These are phyloP conservation scores for Aegotheles bennettii DNA, from an alignment of 2,113 vertebrate genomes.

Conservation along the genomic window DNA sequence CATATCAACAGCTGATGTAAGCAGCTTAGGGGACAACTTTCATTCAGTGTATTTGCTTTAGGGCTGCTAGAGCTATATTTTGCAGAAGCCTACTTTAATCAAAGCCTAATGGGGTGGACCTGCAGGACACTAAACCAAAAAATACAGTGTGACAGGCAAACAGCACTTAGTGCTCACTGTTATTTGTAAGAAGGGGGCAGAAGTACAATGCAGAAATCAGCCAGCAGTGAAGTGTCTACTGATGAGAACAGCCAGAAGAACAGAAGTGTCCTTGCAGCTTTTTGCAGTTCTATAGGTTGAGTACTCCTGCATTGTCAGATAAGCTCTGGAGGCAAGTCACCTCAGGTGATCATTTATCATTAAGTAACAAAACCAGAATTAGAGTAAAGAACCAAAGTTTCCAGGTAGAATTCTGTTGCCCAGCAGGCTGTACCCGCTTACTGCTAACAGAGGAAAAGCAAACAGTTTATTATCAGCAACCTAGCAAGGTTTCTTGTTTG, in stretches of 20 bases:
- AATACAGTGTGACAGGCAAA: background rate
- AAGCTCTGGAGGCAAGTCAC: background rate
- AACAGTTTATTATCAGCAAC: slow-evolving; percentile 1
- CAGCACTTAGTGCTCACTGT: background rate
- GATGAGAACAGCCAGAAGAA: background rate
- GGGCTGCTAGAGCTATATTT: background rate
- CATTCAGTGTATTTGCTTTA: slow-evolving; percentile 18
- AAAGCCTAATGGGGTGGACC: background rate
- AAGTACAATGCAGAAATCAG: background rate
- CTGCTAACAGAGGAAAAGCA: background rate
- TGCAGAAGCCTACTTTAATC: background rate
- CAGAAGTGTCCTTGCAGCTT: background rate
- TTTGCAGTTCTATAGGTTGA: background rate
- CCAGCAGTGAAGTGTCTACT: background rate
- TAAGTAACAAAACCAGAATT: background rate
- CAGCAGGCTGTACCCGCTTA: background rate
- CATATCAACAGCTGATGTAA: background rate
- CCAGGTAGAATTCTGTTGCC: background rate
- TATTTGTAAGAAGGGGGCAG: background rate
- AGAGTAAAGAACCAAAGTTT: background rate
- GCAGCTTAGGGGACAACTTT: slow-evolving; percentile 20
- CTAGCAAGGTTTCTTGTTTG: background rate
- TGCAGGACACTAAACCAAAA: background rate
- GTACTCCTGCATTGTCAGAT: background rate
- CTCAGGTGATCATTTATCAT: background rate